Percentiles rank a stretch among this genome's conserved stretches.
These are phyloP conservation scores for Drosophila equinoxialis DNA, from an alignment of 1,140 invertebrate species.

Conservation along the genomic window DNA sequence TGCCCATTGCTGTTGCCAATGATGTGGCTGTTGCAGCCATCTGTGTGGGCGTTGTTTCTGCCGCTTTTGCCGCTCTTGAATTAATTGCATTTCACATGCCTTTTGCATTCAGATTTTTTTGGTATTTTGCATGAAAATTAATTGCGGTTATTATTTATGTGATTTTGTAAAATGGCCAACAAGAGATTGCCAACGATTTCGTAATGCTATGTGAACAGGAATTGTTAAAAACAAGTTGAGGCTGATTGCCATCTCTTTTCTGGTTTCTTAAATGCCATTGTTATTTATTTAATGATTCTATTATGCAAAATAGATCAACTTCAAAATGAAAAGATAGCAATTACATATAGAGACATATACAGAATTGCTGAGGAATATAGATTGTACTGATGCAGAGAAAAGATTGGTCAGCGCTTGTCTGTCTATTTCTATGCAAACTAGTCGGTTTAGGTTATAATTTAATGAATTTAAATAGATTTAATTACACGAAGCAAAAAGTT, in stretches of 20 bases:
- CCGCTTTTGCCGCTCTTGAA: conserved; percentile 54
- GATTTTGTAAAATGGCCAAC: conserved; percentile 45
- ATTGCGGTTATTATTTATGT: conserved; percentile 69
- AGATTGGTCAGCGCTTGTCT: too few relatives aligned
- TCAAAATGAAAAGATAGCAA: not conserved
- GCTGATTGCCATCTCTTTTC: conserved; percentile 33
- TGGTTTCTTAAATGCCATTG: conserved; percentile 11
- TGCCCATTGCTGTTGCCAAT: conserved; percentile 38
- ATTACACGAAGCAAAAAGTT: too few relatives aligned
- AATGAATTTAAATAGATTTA: too few relatives aligned
- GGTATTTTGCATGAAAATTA: conserved; percentile 68
- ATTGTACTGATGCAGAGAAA: too few relatives aligned
- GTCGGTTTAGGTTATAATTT: too few relatives aligned
- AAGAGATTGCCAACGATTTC: conserved; percentile 23
- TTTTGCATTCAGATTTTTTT: conserved; percentile 53
- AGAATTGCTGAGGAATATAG: not conserved
- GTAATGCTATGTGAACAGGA: conserved; percentile 26
- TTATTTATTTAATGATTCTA: conserved; percentile 8
- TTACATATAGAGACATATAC: not conserved
- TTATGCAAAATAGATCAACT: conserved; percentile 1
- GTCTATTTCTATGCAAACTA: too few relatives aligned
- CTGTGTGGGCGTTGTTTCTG: conserved; percentile 27
- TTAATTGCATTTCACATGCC: conserved; percentile 76
- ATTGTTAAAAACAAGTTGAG: conserved; percentile 18
- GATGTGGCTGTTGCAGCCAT: conserved; percentile 20